phyloP scores from a whole-genome alignment of 1,140 invertebrate genomes.

The Cydia fagiglandana region DNA sequence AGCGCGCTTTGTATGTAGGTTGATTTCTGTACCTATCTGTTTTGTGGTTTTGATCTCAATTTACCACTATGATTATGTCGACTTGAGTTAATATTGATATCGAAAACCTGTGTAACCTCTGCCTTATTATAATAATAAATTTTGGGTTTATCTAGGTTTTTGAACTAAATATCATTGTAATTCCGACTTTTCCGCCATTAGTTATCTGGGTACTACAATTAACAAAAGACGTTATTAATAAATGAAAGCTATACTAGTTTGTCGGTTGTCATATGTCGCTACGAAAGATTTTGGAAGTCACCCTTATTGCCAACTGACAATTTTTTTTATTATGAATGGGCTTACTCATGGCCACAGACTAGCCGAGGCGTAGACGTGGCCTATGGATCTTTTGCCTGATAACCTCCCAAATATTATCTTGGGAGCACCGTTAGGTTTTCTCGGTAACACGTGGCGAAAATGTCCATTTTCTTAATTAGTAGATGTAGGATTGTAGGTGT shows the following conservation, averaged over 20 bases:
- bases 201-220: neutral
- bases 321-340: too few relatives aligned
- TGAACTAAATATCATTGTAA: neutral
- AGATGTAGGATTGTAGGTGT: neutral
- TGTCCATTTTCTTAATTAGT: neutral
- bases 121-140: neutral
- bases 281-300: too few relatives aligned
- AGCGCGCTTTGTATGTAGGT: too few relatives aligned
- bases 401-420: too few relatives aligned
- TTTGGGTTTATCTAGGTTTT: neutral
- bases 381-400: too few relatives aligned
- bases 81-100: neutral
- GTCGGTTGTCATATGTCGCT: too few relatives aligned
- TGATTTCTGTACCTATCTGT: too few relatives aligned
- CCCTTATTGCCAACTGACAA: too few relatives aligned
- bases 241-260: too few relatives aligned
- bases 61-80: neutral
- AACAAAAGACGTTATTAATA: too few relatives aligned
- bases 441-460: neutral
- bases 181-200: neutral
- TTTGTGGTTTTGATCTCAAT: conserved; percentile 21
- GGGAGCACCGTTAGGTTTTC: neutral
- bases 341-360: too few relatives aligned
- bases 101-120: conserved; percentile 5
- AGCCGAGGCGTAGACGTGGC: too few relatives aligned